Conservation (phyloP, 2,888 invertebrate genomes). For the Microctonus brassicae region DNA sequence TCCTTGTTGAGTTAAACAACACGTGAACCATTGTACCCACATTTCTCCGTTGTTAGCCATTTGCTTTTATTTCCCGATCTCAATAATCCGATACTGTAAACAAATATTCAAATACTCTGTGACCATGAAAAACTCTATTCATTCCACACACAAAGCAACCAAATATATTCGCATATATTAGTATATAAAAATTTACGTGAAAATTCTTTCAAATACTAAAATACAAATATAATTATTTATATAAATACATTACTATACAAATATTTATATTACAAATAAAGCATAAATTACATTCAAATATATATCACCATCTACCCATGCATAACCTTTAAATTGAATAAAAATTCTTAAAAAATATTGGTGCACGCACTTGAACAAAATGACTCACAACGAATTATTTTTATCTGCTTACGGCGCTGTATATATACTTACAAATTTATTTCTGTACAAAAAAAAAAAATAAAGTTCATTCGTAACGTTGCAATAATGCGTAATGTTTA, state of each 20-base stretch:
- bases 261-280: no score
- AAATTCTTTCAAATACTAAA: background rate
- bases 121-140: background rate
- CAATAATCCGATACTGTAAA: background rate
- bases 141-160: background rate
- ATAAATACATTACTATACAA: background rate
- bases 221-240: background rate
- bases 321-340: background rate
- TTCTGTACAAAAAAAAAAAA: background rate
- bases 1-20: conserved; percentile 87
- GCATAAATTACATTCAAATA: background rate
- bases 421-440: background rate
- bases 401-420: background rate
- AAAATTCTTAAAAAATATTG: no score
- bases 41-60: conserved; percentile 85
- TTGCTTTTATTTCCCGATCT: conserved; percentile 49
- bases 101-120: background rate
- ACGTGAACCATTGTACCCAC: conserved; percentile 93
- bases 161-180: background rate
- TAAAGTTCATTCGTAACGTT: background rate
- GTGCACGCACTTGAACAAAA: background rate
- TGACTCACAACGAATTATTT: background rate
- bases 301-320: background rate
- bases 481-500: background rate
- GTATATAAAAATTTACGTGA: background rate